Percentiles rank a stretch among this genome's conserved stretches.
phyloP scores from a whole-genome alignment of 2,888 invertebrate species.

The Yponomeuta plumbellus region DNA sequence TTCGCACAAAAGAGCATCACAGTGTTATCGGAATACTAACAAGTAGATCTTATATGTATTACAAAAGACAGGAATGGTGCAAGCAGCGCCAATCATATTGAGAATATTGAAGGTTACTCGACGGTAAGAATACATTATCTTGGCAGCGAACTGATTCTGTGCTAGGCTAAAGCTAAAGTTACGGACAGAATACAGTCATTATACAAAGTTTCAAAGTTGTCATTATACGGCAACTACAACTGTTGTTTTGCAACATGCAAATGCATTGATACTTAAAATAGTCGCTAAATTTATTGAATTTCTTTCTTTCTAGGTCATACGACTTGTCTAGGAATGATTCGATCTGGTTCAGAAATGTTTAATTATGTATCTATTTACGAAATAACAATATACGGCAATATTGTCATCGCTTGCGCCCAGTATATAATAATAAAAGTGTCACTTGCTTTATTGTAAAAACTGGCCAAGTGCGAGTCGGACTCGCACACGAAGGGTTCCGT shows the following conservation, averaged over 20 bases:
- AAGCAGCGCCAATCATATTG: neutral
- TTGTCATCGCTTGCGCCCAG: conserved; percentile 6
- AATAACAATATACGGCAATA: neutral
- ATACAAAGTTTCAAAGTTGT: no score
- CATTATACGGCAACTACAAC: neutral
- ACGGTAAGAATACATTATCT: neutral
- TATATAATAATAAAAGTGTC: conserved; percentile 5
- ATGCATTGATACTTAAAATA: neutral
- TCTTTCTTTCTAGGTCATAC: neutral
- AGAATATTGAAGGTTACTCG: neutral
- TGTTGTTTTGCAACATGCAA: neutral
- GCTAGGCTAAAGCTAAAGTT: neutral
- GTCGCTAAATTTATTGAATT: neutral
- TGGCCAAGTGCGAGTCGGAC: no score
- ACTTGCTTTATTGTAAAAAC: conserved; percentile 10
- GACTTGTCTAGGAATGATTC: neutral
- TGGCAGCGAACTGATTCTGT: neutral
- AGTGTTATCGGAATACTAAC: no score
- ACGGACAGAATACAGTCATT: neutral
- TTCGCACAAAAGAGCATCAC: no score
- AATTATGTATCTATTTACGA: neutral
- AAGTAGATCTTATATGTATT: no score
- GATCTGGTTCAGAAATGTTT: neutral
- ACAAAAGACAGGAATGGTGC: neutral
- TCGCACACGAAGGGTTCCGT: no score